Evolutionary conservation across 2,797 vertebrate species (phyloP).

Genomic region (Pantherophis alleghaniensis): DNA sequence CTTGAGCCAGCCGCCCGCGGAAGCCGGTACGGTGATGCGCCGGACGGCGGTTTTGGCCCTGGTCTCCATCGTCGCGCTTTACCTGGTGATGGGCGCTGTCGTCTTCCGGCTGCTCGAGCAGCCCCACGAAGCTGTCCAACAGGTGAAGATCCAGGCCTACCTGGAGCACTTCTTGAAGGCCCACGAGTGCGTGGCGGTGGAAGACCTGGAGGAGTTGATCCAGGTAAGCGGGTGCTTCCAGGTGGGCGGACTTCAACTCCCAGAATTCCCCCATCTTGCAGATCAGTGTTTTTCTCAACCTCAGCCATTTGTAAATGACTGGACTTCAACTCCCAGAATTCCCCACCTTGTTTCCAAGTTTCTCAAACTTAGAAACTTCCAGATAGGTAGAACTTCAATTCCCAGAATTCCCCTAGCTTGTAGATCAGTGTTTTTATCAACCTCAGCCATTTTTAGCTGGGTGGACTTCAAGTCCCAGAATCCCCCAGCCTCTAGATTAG

Average conservation of each 20-base stretch:
- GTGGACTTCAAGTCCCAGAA: too few species aligned
- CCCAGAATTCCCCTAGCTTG: too few species aligned
- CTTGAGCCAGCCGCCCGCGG: conserved; percentile 42
- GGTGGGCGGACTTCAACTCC: background rate
- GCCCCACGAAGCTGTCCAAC: conserved; percentile 71
- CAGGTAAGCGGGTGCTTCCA: conserved; percentile 69
- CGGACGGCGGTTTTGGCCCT: conserved; percentile 83
- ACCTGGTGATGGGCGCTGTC: conserved; percentile 86
- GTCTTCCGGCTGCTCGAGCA: conserved; percentile 84
- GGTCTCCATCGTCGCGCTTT: conserved; percentile 81
- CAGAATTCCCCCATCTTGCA: background rate
- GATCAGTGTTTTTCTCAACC: background rate
- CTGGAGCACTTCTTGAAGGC: conserved; percentile 74
- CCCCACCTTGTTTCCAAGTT: too few species aligned
- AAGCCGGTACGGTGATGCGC: conserved; percentile 76
- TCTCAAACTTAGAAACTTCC: too few species aligned
- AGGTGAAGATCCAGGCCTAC: conserved; percentile 61
- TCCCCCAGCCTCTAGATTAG: too few species aligned
- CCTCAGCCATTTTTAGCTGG: too few species aligned
- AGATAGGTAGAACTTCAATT: too few species aligned
- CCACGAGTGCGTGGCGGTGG: conserved; percentile 76
- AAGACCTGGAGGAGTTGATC: conserved; percentile 74
- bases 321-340: background rate
- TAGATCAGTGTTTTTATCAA: too few species aligned
- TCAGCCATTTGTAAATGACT: rapidly evolving